Evolutionary conservation across 92 coral and sea anemone genomes (phyloP), one percentile per base, ranked within the genome.

Genomic region (Epizoanthus scotinus): DNA sequence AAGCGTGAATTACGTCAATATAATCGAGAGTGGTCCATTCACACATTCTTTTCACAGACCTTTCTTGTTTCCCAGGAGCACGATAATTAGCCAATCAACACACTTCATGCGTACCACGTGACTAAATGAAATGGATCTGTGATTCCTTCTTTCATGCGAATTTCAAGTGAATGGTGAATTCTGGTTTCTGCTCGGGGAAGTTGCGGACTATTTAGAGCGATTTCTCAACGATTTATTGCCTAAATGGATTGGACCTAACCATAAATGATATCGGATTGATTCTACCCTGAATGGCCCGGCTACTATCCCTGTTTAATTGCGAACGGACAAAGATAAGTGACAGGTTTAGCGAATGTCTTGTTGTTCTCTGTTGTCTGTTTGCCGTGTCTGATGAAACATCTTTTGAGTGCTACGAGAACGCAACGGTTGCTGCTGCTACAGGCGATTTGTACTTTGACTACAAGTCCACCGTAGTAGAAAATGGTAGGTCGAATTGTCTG

Each of bases 381-480:
- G 87, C 80, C 10, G 71, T 72, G 86, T 92, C 91, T 18, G 90
- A 82, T 57, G 86, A 84, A 74, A 71, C 85, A 31, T 67, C 86
- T 24, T 69, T 82, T 58, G 88, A 84, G 26, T 92, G 97, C 81
- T 59, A 71, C 27, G 79, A 86, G 19, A 92, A 90, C 70, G 64
- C 97, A 27, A 81, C 97, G 8, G 63, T 70, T 57, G 82, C 86
- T 53, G 62, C 88, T n/a, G 59, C 81, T 55, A 54, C 84, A 18
- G 88, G 63, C 53, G 88, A 86, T 29, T 78, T 91, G 13, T 86
- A 86, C 74, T 93, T 91, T 78, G 96, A 96, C 73, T 96, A 91
- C 66, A 89, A 89, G 84, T 84, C 99, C 12, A 89, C 94, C 31
- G 85, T 93, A 72, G 96, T 96, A 47, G 99, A 91, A 77, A 93